Evolutionary conservation across 2,113 vertebrate species (phyloP), one percentile per base, ranked within the genome.

Genomic region (Strigops habroptila): DNA sequence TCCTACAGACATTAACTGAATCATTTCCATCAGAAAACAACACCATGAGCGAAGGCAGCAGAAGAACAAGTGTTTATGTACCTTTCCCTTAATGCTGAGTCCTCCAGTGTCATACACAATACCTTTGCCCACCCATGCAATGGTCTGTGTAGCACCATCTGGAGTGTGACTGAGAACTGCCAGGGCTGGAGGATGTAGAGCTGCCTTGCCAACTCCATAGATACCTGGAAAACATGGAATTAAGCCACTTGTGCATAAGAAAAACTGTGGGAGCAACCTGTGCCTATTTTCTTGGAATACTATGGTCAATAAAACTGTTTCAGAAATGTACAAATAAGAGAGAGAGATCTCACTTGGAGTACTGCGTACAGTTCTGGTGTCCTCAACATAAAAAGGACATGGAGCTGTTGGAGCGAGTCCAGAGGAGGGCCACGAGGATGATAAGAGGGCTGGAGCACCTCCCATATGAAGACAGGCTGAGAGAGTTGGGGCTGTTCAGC

Each of bases 51-150:
- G 57, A 82, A 84, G 69, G 35, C n/a, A 86, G 57, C 21, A 75
- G 91, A 3, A 94, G 14, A 51, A 57, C 25, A 83, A 86, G 30
- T 7, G 30, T 7, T 44, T 30, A 30, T 13, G 17, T 86, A 99
- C 99, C 98, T 99, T 99, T 65, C 99, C 99, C 97, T 99, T 99
- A 97, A 99, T 99, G 98, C 99, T 99, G 95, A 99, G 99, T 86
- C 99, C 99, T 76, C 99, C 99, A 3, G 99, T 99, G 97, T 99
- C 99, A 5, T 99, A 99, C 78, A 99, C 99, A 27, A 99, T 99
- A 48, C 99, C 99, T 94, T 99, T 99, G 89, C 99, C 99, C 76
- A 99, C 99, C 99, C 99, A 99, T 4, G 99, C 99, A 22, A 99
- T 99, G 91, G 99, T 99, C 95, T 99, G 99, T 2, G 99, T 99